Conservation (phyloP, 2,797 vertebrate species). For the Sebastes ruberrimus region DNA sequence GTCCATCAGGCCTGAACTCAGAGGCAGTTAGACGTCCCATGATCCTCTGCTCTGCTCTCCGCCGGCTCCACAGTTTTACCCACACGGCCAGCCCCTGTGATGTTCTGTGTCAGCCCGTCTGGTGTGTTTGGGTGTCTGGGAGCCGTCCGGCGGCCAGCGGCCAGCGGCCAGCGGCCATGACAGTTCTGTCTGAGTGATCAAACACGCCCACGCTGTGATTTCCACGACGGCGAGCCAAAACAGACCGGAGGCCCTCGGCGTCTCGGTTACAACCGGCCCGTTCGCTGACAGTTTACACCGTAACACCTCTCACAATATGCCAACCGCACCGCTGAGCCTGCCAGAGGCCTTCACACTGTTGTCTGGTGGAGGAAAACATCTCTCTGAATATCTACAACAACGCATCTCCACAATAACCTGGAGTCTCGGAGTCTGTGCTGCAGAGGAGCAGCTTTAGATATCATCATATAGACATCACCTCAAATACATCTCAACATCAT, state of each 20-base stretch:
- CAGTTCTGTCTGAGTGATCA: conserved; percentile 65
- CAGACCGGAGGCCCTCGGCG: conserved; percentile 49
- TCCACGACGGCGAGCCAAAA: conserved; percentile 55
- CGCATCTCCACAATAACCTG: not conserved
- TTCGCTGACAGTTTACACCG: conserved; percentile 54
- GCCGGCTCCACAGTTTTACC: conserved; percentile 48
- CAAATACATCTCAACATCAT: no score
- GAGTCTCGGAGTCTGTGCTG: not conserved
- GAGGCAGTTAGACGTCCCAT: not conserved
- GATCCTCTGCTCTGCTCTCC: not conserved
- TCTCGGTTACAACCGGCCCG: conserved; percentile 46
- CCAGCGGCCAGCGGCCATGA: conserved; percentile 8
- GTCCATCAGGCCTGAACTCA: no score
- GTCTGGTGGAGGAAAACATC: conserved; percentile 22
- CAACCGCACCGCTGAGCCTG: conserved; percentile 32
- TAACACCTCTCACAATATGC: conserved; percentile 58
- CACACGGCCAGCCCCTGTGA: conserved; percentile 11
- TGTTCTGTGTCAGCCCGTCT: conserved; percentile 44
- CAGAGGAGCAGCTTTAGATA: not conserved
- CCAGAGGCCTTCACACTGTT: conserved; percentile 40
- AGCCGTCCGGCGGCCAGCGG: conserved; percentile 40
- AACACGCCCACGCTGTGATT: conserved; percentile 64
- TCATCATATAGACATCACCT: no score
- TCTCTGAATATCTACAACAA: conserved; percentile 6
- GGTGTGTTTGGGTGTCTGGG: conserved; percentile 59